Evolutionary conservation across 1,140 invertebrate genomes (phyloP), one percentile per base, ranked within the genome.

Genomic region (Pseudomyrmex concolor): DNA sequence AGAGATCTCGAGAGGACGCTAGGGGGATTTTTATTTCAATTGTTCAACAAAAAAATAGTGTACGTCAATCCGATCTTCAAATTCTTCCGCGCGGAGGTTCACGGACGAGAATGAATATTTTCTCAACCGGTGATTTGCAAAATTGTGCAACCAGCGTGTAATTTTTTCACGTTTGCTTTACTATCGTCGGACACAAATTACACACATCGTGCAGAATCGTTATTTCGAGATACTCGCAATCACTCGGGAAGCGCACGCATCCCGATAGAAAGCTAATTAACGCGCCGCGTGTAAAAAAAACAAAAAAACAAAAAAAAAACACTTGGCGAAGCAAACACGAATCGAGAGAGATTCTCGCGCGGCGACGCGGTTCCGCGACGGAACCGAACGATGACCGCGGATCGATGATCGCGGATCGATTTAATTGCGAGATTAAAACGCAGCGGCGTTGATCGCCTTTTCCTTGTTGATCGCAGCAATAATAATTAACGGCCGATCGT

Each of bases 401-500:
- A 80, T 80, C 76, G 76, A 80, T 70, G 70, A 43, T 70, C 54
- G 34, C 12, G 43, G 66, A 34, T 80, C 64, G 76, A 80, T 59
- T 80, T 70, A 80, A 80, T 80, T 80, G 76, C 76, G 76, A 34
- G 55, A 80, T 71, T 60, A 80, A 34, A 34, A 34, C 66, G 76
- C 66, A 66, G 76, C 66, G 76, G 76, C 67, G 59, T 48, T 70
- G 76, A 80, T 80, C 71, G 34, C 51, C 76, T 51, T 71, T 80
- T 71, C 54, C 76, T 59, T 80, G 64, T 80, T 80, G n/a, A n/a
- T 80, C 66, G 76, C 66, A 80, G 76, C 76, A 80, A 80, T 80
- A 80, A 80, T 80, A 71, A 80, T 80, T 80, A 80, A 80, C 34
- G 45, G 66, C 22, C 43, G 48, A 22, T 34, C 34, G 57, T 22